Evolutionary conservation across 2,797 vertebrate genomes (phyloP).

Genomic region (Phoxinus dragarum): DNA sequence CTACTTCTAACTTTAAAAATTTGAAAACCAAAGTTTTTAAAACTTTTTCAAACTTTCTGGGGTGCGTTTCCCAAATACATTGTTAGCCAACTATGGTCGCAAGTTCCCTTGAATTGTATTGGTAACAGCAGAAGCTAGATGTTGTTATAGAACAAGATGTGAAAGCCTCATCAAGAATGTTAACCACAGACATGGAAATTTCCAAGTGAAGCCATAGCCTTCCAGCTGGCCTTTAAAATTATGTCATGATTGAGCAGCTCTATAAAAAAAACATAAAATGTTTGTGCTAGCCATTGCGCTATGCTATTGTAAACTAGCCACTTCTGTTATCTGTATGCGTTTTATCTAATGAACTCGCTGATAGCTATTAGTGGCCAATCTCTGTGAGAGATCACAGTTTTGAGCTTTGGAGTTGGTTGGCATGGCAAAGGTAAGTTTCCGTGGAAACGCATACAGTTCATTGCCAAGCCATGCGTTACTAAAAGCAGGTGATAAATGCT

Average conservation of each 20-base stretch:
- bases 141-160: background rate
- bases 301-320: background rate
- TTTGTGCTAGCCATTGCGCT: background rate
- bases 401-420: constrained; percentile 59
- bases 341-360: constrained; percentile 3
- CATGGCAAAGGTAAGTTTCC: constrained; percentile 63
- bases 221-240: background rate
- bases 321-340: constrained; percentile 3
- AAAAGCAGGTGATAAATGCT: constrained; percentile 60
- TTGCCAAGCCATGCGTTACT: constrained; percentile 54
- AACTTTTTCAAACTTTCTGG: no score
- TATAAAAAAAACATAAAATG: background rate
- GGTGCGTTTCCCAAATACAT: no score
- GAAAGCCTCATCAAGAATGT: background rate
- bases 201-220: background rate
- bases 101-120: no score
- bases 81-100: no score
- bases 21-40: no score
- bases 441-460: constrained; percentile 57
- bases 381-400: constrained; percentile 58
- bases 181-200: constrained; percentile 8
- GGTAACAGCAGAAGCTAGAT: no score
- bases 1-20: no score
- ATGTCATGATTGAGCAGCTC: background rate
- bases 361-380: constrained; percentile 55